A percentile compares a stretch with the other conserved stretches of the same genome.
Conservation (phyloP, 2,113 vertebrate genomes). For the Hypomesus transpacificus region DNA sequence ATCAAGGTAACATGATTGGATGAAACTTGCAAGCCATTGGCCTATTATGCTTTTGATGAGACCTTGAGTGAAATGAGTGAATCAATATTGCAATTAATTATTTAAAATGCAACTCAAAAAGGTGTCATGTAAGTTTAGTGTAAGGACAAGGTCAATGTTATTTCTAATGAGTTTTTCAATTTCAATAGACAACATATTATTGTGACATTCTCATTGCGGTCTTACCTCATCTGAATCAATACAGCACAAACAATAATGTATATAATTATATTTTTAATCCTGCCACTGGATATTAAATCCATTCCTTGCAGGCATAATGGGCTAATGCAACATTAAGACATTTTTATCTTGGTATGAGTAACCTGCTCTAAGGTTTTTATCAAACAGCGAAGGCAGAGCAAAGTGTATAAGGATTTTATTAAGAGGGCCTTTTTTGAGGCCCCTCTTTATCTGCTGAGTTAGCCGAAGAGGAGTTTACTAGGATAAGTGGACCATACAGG, state of each 20-base stretch:
- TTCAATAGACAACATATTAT: slow-evolving; percentile 63
- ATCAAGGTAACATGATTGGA: slow-evolving; percentile 48
- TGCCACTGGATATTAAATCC: slow-evolving; percentile 65
- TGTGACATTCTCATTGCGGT: slow-evolving; percentile 51
- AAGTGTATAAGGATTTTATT: slow-evolving; percentile 46
- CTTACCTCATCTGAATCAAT: slow-evolving; percentile 68
- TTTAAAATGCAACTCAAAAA: slow-evolving; percentile 42
- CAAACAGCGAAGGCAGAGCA: slow-evolving; percentile 42
- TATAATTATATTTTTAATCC: slow-evolving; percentile 68
- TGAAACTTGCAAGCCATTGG: slow-evolving; percentile 27
- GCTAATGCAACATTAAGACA: slow-evolving; percentile 52
- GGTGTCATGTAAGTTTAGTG: slow-evolving; percentile 35
- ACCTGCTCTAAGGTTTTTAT: neutral
- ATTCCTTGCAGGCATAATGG: slow-evolving; percentile 55
- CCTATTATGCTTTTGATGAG: slow-evolving; percentile 34
- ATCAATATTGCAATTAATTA: slow-evolving; percentile 51
- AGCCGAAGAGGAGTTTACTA: slow-evolving; percentile 71
- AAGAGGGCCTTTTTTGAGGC: slow-evolving; percentile 47
- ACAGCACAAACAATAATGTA: slow-evolving; percentile 64
- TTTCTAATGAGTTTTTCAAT: slow-evolving; percentile 71
- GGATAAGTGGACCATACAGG: slow-evolving; percentile 73
- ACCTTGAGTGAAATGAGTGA: slow-evolving; percentile 22
- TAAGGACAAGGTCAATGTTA: slow-evolving; percentile 58
- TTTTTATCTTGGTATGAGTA: neutral
- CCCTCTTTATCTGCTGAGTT: slow-evolving; percentile 63